Evolutionary conservation across 37 sponge, comb jelly and placozoan species (phyloP).

Genomic region (Hormiphora californensis): DNA sequence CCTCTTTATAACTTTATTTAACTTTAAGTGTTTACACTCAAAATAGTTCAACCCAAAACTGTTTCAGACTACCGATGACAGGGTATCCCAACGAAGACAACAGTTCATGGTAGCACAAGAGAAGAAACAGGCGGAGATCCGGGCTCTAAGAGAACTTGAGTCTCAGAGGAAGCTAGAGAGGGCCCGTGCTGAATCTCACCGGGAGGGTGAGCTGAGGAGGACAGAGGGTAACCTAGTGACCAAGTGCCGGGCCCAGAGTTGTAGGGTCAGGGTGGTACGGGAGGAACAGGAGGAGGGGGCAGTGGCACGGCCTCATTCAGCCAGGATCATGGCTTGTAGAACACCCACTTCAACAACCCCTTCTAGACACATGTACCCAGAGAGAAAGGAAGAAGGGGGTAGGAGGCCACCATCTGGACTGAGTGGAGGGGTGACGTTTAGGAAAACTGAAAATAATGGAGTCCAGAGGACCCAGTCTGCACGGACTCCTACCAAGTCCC

Average conservation of each 20-base stretch:
- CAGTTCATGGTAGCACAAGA: constrained; percentile 51
- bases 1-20: background rate
- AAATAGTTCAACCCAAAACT: background rate
- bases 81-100: background rate
- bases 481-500: too few relatives aligned
- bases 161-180: constrained; percentile 19
- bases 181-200: background rate
- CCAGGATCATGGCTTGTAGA: constrained; percentile 20
- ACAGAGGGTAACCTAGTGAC: constrained; percentile 53
- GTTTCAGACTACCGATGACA: constrained; percentile 5
- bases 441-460: too few relatives aligned
- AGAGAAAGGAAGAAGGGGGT: too few relatives aligned
- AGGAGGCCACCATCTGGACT: too few relatives aligned
- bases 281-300: background rate
- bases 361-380: background rate
- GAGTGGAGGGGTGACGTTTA: too few relatives aligned
- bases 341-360: background rate
- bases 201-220: background rate
- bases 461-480: too few relatives aligned
- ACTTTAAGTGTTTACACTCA: background rate
- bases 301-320: background rate
- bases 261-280: constrained; percentile 18
- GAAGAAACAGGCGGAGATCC: constrained; percentile 38
- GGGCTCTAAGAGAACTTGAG: background rate
- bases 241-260: constrained; percentile 15